Evolutionary conservation across 2,888 invertebrate genomes (phyloP), one percentile per base, ranked within the genome.

Genomic region (Biston stratarius): DNA sequence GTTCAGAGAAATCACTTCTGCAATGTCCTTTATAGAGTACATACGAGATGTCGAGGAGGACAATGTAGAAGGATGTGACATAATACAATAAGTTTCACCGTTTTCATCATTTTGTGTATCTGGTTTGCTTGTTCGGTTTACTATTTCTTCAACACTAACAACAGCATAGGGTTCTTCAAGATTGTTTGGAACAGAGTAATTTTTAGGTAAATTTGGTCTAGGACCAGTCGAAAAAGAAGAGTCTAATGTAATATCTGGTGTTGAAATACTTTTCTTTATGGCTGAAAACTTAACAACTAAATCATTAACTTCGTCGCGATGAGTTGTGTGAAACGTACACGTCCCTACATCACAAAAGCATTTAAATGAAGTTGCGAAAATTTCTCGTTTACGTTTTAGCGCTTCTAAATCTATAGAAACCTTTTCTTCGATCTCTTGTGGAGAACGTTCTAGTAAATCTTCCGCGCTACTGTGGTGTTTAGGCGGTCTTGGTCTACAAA

Each of bases 391-490:
- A 67, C 82, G 82, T 66, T 76, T 87, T 9, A 92, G 77, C 11
- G 78, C 85, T 48, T 86, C 83, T 11, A 88, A 70, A 70, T 93
- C 89, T 67, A 91, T 91, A 5, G 75, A 78, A 9, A 90, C 90
- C 71, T 80, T 83, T 64, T 83, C 85, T 64, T 87, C 85, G 64
- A 84, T 82, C 40, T 83, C 77, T 64, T 83, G 78, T 67, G 75
- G 71, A 52, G 72, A 74, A 40, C 87, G 82, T 72, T 88, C 85
- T 74, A 92, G 79, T 68, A 94, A 83, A 77, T 94, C 94, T 78
- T 94, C 94, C 38, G 92, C 92, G 75, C 92, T 94, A 56, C 81
- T 89, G 64, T 93, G 92, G 74, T 88, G 86, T 73, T 93, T 93
- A 7, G 86, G 84, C 24, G 88, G 88, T 72, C 76, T 83, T 3